Evolutionary conservation across 2,888 invertebrate genomes (phyloP), one percentile per base, ranked within the genome.

Genomic region (Chymomyza fuscimana): DNA sequence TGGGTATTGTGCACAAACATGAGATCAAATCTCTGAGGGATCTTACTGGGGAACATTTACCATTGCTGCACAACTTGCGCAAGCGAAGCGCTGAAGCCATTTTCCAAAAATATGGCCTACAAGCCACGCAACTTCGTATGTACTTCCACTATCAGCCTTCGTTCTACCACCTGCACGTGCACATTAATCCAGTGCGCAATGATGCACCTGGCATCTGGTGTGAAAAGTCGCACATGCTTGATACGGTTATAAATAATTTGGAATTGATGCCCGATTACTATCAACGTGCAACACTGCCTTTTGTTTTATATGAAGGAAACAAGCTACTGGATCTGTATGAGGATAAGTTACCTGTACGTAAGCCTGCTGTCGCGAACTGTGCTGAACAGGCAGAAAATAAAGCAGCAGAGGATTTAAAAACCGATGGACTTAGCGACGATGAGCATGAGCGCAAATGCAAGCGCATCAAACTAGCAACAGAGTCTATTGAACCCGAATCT

Each of bases 141-240:
- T 99, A 96, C 91, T 91, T 99, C 0, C 99, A 99, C 91, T 99
- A 99, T 92, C 98, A 98, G 88, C 99, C 99, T 0, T 97, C 98
- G 0, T 99, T 98, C 92, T 99, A 98, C 92, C 98, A 99, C 90
- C 93, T 99, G 0, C 99, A 99, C 91, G 94, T 99, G 0, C 99
- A 99, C 91, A 97, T 98, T 88, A 97, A 97, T 12, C 94, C 95
- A 69, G 90, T 98, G 3, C 93, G 94, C 60, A 95, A 95, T 92
- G 96, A 97, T 81, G 95, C 96, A 0, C 96, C 96, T 60, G 96
- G 98, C 40, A 96, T 96, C 85, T 94, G 94, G 92, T 95, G 95
- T 15, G 97, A 98, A 90, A 95, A 95, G 87, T 95, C 98, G 0
- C 98, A 99, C 91, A 92, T 98, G 69, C 93, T 99, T 12, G 94